These are phyloP conservation scores for Synergus itoensis DNA, from an alignment of 2,888 invertebrate species.

Conservation along the genomic window DNA sequence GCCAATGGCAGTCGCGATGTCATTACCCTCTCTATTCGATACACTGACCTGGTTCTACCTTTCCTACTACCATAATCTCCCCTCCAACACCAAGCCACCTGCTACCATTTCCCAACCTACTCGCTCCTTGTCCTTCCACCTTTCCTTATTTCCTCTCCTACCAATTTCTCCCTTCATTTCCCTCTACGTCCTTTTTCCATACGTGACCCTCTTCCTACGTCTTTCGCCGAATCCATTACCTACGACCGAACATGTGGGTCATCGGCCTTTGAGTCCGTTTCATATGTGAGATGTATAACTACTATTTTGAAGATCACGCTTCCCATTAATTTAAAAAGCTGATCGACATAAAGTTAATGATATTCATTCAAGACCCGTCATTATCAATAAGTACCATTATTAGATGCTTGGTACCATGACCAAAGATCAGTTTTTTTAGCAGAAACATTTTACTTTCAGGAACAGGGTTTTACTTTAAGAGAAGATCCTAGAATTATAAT, in stretches of 20 bases:
- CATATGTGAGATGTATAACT: constrained; percentile 42
- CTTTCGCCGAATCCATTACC: constrained; percentile 58
- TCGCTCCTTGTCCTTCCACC: constrained; percentile 48
- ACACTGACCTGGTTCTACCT: constrained; percentile 50
- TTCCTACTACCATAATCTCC: constrained; percentile 23
- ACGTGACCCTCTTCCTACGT: constrained; percentile 57
- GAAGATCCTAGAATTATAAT: neutral
- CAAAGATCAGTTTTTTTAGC: constrained; percentile 17
- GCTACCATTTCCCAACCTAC: neutral
- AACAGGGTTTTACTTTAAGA: neutral
- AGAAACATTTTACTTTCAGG: constrained; percentile 31
- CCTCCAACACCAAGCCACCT: constrained; percentile 17
- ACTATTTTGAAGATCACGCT: constrained; percentile 50
- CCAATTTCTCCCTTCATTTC: constrained; percentile 48
- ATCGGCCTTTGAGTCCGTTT: constrained; percentile 62
- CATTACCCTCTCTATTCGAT: constrained; percentile 45
- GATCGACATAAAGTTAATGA: constrained; percentile 18
- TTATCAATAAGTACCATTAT: constrained; percentile 15
- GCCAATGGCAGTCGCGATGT: constrained; percentile 41
- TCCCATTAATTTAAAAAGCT: constrained; percentile 44
- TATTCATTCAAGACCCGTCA: neutral
- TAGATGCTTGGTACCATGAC: neutral
- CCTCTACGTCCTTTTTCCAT: constrained; percentile 52
- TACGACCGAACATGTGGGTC: constrained; percentile 67
- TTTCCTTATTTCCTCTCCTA: constrained; percentile 60